These are phyloP conservation scores for Paracanthobrama guichenoti DNA, from an alignment of 2,113 vertebrate species.

Conservation along the genomic window DNA sequence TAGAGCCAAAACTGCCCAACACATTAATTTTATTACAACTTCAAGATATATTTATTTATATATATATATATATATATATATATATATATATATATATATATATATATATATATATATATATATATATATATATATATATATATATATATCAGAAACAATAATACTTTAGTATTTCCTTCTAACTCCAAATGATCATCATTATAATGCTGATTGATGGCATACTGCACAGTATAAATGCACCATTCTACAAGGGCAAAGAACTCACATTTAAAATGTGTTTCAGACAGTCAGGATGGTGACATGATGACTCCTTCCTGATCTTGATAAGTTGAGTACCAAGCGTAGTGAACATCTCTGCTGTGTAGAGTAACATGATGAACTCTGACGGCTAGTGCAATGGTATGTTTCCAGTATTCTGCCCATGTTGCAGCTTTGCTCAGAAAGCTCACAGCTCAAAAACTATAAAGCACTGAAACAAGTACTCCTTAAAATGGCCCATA, in stretches of 20 bases:
- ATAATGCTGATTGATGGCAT: conserved; percentile 19
- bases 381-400: neutral
- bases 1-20: conserved; percentile 9
- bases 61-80: neutral
- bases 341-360: neutral
- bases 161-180: neutral
- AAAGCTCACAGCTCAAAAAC: conserved; percentile 9
- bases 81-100: neutral
- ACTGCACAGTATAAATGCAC: conserved; percentile 13
- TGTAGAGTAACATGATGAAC: neutral
- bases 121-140: neutral
- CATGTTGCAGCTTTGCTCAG: neutral
- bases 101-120: neutral
- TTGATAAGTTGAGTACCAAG: neutral
- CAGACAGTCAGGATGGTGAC: neutral
- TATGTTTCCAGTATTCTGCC: conserved; percentile 5
- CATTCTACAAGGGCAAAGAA: neutral
- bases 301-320: neutral
- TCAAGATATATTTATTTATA: conserved; percentile 30
- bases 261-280: neutral
- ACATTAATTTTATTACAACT: conserved; percentile 42
- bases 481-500: neutral
- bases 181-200: conserved; percentile 12
- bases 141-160: conserved; percentile 5
- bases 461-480: neutral